These are phyloP conservation scores for Chrysolophus pictus DNA, from an alignment of 2,797 vertebrate species.

Conservation along the genomic window DNA sequence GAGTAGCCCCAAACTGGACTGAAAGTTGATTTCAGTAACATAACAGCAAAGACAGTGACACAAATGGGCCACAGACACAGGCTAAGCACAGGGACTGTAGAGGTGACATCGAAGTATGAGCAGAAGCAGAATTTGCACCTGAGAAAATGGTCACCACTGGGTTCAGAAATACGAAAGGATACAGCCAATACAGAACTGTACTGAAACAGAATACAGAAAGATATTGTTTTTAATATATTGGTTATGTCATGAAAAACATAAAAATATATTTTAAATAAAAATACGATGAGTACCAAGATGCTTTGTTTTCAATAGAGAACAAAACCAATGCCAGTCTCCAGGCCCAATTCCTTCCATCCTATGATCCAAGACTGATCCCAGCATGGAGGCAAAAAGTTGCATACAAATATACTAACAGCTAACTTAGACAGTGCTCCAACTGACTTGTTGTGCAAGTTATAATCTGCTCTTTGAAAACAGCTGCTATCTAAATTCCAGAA, in stretches of 20 bases:
- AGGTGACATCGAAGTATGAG: neutral
- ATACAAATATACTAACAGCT: neutral
- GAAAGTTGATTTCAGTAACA: neutral
- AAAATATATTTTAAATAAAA: neutral
- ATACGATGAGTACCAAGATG: neutral
- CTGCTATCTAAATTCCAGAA: neutral
- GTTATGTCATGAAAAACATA: neutral
- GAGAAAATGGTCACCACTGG: neutral
- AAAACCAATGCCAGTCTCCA: neutral
- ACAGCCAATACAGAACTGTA: neutral
- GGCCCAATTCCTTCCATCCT: neutral
- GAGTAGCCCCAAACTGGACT: neutral
- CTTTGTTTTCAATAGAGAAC: neutral
- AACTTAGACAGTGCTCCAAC: neutral
- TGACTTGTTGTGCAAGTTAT: neutral
- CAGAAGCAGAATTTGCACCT: neutral
- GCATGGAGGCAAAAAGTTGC: neutral
- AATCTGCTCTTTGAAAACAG: slow-evolving; percentile 6
- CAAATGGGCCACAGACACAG: neutral
- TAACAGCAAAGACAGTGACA: neutral
- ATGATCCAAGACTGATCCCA: neutral
- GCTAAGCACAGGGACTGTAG: neutral
- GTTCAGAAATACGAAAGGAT: neutral
- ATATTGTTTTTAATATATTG: neutral
- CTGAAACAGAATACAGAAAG: neutral